Evolutionary conservation across 1,140 invertebrate species (phyloP), one percentile per base, ranked within the genome.

Genomic region (Platyscapa corneri): DNA sequence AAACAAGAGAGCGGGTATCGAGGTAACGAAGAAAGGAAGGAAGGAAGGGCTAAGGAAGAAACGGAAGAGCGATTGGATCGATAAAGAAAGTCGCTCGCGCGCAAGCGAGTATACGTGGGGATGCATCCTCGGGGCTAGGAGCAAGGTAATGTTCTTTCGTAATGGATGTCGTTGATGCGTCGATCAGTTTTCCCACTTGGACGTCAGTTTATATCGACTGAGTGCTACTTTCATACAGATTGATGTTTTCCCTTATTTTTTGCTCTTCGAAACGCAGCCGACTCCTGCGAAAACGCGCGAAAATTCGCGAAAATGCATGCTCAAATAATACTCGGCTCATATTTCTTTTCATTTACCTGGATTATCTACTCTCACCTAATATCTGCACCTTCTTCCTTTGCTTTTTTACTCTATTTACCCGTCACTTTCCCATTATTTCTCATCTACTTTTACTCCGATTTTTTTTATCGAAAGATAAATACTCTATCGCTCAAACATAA

Each of bases 131-230:
- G 12, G 34, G 34, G 37, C 1, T n/a, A 60, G 76, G 56, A 42
- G 42, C 34, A 82, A 53, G 65, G 30, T 67, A 81, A 81, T 70
- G 78, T 65, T 6, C 60, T 53, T 30, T 34, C 27, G 39, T 83
- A 84, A 84, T 84, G 75, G 60, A 77, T 78, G 82, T 70, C 75
- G 82, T 78, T 42, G 82, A 70, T 18, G 86, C 85, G 86, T 87
- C 86, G 83, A 89, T 89, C 87, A 87, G 84, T 88, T 88, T 87
- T 79, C 75, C 86, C 75, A 86, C 78, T 87, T 56, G 82, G 84
- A 82, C 74, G 82, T 84, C 87, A 80, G 65, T 78, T 86, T 86
- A 87, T 87, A 77, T 79, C 53, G 56, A 79, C 53, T 64, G 32
- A 23, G 53, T 46, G 30, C 46, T 30, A 34, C 75, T 46, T 79